These are phyloP conservation scores for Myotis findleyi DNA, from an alignment of 2,797 vertebrate species.

Conservation along the genomic window DNA sequence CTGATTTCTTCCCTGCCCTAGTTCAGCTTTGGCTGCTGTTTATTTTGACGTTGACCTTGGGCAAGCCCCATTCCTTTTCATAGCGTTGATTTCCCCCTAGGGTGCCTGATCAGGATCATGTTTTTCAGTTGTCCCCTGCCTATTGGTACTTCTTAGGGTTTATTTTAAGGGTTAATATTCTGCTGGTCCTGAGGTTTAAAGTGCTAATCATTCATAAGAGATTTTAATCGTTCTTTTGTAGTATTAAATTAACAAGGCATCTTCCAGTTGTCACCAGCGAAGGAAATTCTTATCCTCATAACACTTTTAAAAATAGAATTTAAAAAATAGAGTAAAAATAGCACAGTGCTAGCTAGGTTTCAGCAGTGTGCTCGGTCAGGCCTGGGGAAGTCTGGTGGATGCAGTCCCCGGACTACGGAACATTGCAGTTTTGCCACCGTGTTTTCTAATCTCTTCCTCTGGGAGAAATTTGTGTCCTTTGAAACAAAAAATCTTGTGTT, in stretches of 20 bases:
- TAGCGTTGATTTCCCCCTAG: not conserved
- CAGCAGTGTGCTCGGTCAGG: not conserved
- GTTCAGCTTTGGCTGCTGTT: not conserved
- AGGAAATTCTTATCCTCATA: conserved; percentile 68
- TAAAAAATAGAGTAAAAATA: conserved; percentile 68
- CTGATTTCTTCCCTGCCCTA: not conserved
- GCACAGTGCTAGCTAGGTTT: not conserved
- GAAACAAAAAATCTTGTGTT: not conserved
- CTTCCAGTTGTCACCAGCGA: conserved; percentile 70
- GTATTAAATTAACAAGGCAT: conserved; percentile 64
- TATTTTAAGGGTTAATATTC: conserved; percentile 55
- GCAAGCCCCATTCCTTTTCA: not conserved
- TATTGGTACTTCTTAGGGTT: not conserved
- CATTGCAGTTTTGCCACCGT: not conserved
- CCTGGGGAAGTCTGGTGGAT: not conserved
- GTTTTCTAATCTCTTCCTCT: not conserved
- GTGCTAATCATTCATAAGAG: conserved; percentile 62
- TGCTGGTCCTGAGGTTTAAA: conserved; percentile 8
- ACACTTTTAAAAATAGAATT: conserved; percentile 76
- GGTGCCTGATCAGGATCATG: not conserved
- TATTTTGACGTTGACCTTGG: conserved; percentile 28
- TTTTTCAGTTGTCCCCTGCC: not conserved
- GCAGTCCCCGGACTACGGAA: accelerated
- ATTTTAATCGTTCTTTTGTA: conserved; percentile 71
- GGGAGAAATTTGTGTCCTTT: not conserved